phyloP scores from a whole-genome alignment of 1,140 invertebrate genomes.

The Drosophila funebris region DNA sequence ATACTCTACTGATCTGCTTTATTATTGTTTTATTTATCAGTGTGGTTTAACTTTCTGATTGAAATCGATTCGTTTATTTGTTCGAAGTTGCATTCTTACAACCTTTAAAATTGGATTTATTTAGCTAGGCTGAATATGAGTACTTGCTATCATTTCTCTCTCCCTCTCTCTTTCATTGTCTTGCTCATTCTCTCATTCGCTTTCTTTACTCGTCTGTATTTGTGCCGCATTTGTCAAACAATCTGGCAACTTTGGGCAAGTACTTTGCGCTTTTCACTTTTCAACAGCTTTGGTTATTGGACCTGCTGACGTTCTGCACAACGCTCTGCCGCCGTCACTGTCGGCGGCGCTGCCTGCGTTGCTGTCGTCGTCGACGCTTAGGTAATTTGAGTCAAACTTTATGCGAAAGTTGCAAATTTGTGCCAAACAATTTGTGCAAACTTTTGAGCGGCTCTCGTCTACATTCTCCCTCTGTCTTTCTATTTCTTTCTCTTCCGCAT shows the following conservation, averaged over 20 bases:
- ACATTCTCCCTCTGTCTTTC: neutral
- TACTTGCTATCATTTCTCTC: neutral
- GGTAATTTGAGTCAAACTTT: slow-evolving; percentile 79
- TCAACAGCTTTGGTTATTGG: slow-evolving; percentile 63
- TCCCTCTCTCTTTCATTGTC: neutral
- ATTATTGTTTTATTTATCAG: too few species aligned
- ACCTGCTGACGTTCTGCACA: neutral
- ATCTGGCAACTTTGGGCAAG: slow-evolving; percentile 60
- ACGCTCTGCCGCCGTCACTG: neutral
- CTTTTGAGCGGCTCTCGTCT: slow-evolving; percentile 43
- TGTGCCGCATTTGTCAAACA: slow-evolving; percentile 63
- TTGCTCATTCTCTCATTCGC: neutral
- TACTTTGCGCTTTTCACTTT: slow-evolving; percentile 74
- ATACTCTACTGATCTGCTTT: too few species aligned
- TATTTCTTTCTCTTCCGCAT: neutral
- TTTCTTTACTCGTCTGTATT: neutral
- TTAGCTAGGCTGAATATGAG: neutral
- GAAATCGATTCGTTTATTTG: neutral
- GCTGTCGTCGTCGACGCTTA: slow-evolving; percentile 45
- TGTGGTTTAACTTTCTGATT: too few species aligned
- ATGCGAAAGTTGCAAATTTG: slow-evolving; percentile 79
- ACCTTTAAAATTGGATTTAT: slow-evolving; percentile 3
- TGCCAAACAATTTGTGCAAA: slow-evolving; percentile 77
- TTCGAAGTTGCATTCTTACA: neutral
- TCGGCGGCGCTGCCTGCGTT: neutral